These are phyloP conservation scores for Melanotaenia trifasciata DNA, from an alignment of 2,797 vertebrate species.

Conservation along the genomic window DNA sequence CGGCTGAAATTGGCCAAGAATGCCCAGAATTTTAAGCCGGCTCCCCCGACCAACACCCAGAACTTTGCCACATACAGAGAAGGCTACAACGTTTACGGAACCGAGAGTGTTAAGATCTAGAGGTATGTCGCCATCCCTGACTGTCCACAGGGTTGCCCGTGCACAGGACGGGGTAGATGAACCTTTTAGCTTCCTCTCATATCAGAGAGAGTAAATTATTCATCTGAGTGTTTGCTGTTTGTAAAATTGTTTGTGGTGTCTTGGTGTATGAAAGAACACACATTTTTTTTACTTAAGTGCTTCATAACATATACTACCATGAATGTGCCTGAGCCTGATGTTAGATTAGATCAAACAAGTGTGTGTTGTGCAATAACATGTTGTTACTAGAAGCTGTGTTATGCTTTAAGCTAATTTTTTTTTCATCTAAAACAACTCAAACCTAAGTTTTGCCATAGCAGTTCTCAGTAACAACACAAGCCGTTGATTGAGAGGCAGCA, in stretches of 20 bases:
- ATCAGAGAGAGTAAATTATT: constrained; percentile 52
- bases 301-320: constrained; percentile 8
- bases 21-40: constrained; percentile 96
- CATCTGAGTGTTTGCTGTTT: constrained; percentile 41
- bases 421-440: no score
- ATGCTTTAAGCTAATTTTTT: no score
- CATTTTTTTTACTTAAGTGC: constrained; percentile 19
- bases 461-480: no score
- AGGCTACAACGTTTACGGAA: constrained; percentile 99
- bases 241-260: constrained; percentile 55
- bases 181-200: constrained; percentile 58
- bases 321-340: constrained; percentile 6
- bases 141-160: constrained; percentile 7
- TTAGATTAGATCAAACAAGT: background rate
- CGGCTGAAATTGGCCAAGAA: constrained; percentile 96
- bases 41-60: constrained; percentile 92
- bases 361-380: background rate
- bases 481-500: no score
- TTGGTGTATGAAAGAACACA: constrained; percentile 48
- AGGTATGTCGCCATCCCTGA: constrained; percentile 81
- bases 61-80: constrained; percentile 99
- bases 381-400: no score
- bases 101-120: constrained; percentile 99
- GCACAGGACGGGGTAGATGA: constrained; percentile 31
- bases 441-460: no score